Percentiles rank a stretch among this genome's conserved stretches.
Conservation (phyloP, 2,797 vertebrate species). For the Cuculus canorus region DNA sequence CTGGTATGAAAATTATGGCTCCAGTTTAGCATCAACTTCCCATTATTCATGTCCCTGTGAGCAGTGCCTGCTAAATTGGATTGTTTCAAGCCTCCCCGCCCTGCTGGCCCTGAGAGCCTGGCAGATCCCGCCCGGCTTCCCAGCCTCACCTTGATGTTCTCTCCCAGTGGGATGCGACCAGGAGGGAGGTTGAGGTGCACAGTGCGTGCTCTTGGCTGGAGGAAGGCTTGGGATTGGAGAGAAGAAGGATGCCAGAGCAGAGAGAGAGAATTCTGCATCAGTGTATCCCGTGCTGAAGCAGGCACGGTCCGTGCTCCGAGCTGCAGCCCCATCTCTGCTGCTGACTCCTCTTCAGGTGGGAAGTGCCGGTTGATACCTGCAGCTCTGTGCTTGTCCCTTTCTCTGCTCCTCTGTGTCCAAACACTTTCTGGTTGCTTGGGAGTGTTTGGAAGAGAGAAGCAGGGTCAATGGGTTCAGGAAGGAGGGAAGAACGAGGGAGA, state of each 20-base stretch:
- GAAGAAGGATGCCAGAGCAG: neutral
- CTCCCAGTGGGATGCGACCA: rapidly evolving
- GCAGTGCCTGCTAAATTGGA: constrained; percentile 60
- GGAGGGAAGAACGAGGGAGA: neutral
- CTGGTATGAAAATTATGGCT: constrained; percentile 74
- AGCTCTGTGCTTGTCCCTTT: rapidly evolving
- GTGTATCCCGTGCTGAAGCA: rapidly evolving
- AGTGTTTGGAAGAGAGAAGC: neutral
- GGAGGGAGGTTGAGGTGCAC: neutral
- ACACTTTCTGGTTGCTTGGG: neutral
- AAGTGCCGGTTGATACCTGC: neutral
- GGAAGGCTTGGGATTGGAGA: neutral
- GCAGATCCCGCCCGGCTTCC: neutral
- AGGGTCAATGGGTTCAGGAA: neutral
- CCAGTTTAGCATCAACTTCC: constrained; percentile 68
- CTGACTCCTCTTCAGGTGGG: neutral
- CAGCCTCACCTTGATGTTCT: neutral
- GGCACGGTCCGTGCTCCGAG: rapidly evolving
- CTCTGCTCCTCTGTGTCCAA: neutral
- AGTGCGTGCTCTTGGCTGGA: neutral
- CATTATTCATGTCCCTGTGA: constrained; percentile 72
- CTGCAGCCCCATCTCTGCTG: neutral
- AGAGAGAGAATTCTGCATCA: neutral
- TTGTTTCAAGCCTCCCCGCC: constrained; percentile 60
- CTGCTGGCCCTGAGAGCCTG: neutral